Evolutionary conservation across 2,888 invertebrate species (phyloP).

Genomic region (Agrochola litura): DNA sequence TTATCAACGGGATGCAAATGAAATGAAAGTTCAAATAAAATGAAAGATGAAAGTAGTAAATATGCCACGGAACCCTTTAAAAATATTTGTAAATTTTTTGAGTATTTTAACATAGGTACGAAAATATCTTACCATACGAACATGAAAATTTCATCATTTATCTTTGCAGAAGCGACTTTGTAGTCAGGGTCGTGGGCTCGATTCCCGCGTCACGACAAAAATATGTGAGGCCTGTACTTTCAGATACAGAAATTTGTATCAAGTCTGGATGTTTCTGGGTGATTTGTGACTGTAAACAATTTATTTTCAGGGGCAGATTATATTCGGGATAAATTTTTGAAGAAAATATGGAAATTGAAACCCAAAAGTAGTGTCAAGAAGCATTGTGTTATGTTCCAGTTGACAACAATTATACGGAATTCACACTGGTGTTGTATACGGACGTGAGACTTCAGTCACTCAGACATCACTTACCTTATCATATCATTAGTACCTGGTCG

Average conservation of each 20-base stretch:
- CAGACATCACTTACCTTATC: neutral
- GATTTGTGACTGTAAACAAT: constrained; percentile 31
- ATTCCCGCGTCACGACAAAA: constrained; percentile 30
- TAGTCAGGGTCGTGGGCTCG: constrained; percentile 41
- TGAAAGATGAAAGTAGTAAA: too few relatives aligned
- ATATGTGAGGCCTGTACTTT: constrained; percentile 15
- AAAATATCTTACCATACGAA: neutral
- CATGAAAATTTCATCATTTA: constrained; percentile 24
- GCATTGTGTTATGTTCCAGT: neutral
- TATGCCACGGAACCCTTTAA: constrained; percentile 2
- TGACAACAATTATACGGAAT: neutral
- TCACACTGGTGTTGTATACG: too few relatives aligned
- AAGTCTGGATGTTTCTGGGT: constrained; percentile 5
- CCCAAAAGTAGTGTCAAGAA: neutral
- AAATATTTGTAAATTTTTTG: neutral
- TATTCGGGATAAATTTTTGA: neutral
- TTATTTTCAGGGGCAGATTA: constrained; percentile 1
- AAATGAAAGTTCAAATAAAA: neutral
- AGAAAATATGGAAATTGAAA: neutral
- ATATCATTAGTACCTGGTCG: neutral
- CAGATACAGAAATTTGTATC: constrained; percentile 11
- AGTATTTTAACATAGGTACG: neutral
- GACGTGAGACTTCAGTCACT: neutral
- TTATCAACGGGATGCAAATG: neutral
- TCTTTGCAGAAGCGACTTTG: constrained; percentile 17